Evolutionary conservation across 2,113 vertebrate species (phyloP), one percentile per base, ranked within the genome.

Genomic region (Dicerorhinus sumatrensis): DNA sequence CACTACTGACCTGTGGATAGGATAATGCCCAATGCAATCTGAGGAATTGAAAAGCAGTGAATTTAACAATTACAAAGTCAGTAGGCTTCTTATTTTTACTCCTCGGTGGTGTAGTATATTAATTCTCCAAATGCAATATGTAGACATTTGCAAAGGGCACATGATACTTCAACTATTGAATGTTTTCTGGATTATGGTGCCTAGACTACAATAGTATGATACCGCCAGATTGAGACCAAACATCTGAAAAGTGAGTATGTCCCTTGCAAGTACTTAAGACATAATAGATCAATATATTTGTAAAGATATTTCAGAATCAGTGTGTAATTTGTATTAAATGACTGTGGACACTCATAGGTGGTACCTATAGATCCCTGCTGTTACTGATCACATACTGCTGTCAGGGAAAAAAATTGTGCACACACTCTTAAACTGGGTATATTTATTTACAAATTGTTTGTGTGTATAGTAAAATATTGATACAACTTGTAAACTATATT

Each of bases 251-350:
- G 67, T 86, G 73, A 94, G 79, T 12, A 39, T 83, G 62, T 67
- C 56, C 89, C 85, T 87, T 72, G 46, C 51, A 97, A 67, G 73
- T 90, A 88, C 54, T 94, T 65, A 73, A 92, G 36, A 60, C 60
- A 36, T 29, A 80, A 89, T 20, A 91, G 94, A 82, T 77, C 80
- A 73, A 77, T 89, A 20, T 69, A 93, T 96, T 93, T 88, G 82
- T 82, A 85, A 0, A 83, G 65, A 65, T 36, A 54, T 60, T 77
- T 94, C 67, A 77, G 85, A 95, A 82, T 65, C 65, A 89, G 39
- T 65, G 46, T 89, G 86, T 80, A 90, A 75, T 93, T 88, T 60
- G 77, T 94, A 62, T 65, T 42, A 94, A 76, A 54, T 94, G 72
- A 51, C 73, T 86, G 36, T 70, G 88, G 83, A 91, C 69, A 62